phyloP scores from a whole-genome alignment of 2,113 vertebrate genomes.

The Macquaria ambigua region DNA sequence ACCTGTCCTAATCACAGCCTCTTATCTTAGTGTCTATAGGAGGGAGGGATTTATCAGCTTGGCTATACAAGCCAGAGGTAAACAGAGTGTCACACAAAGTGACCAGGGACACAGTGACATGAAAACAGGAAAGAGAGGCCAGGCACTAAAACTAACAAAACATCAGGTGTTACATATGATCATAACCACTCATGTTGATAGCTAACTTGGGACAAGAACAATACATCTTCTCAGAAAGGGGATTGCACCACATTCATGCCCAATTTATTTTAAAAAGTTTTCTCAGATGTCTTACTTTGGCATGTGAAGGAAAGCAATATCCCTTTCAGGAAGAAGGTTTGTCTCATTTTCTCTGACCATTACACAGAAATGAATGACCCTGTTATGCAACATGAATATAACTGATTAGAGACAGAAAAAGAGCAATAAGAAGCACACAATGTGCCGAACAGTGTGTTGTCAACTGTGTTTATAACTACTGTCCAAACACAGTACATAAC shows the following conservation, averaged over 20 bases:
- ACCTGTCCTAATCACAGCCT: slow-evolving; percentile 60
- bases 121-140: slow-evolving; percentile 68
- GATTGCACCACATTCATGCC: slow-evolving; percentile 1
- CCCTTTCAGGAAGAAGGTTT: not conserved
- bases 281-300: not conserved
- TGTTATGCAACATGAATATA: slow-evolving; percentile 60
- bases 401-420: slow-evolving; percentile 25
- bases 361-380: slow-evolving; percentile 31
- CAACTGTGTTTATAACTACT: slow-evolving; percentile 28
- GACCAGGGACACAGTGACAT: slow-evolving; percentile 52
- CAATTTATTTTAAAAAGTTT: not conserved
- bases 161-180: slow-evolving; percentile 40
- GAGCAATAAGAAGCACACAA: slow-evolving; percentile 50
- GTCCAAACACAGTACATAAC: slow-evolving; percentile 8
- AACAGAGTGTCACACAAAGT: slow-evolving; percentile 49
- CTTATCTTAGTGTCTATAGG: slow-evolving; percentile 71
- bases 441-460: slow-evolving; percentile 47
- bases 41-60: slow-evolving; percentile 75
- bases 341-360: slow-evolving; percentile 1
- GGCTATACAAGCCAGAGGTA: slow-evolving; percentile 53
- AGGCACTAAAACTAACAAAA: slow-evolving; percentile 49
- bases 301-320: slow-evolving; percentile 9
- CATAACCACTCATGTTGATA: not conserved
- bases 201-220: slow-evolving; percentile 14
- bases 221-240: not conserved